Evolutionary conservation across 2,113 vertebrate species (phyloP).

Genomic region (Aix galericulata): DNA sequence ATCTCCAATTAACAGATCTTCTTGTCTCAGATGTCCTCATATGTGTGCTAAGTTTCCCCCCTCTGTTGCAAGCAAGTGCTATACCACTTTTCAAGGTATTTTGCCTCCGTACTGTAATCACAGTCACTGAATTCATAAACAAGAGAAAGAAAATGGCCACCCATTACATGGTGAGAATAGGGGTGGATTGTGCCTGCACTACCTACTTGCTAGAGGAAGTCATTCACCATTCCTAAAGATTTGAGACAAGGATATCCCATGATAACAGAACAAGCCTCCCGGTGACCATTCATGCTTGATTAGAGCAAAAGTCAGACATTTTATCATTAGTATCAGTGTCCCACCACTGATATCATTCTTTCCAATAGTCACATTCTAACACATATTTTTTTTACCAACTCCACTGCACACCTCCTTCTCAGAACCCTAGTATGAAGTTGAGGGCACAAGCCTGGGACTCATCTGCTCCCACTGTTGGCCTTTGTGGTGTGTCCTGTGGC

Average conservation of each 20-base stretch:
- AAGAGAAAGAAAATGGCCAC: not conserved
- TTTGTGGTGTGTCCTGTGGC: not conserved
- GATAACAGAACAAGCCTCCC: rapidly evolving
- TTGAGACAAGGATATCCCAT: not conserved
- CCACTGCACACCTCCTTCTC: not conserved
- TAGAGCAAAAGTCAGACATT: not conserved
- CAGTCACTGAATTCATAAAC: not conserved
- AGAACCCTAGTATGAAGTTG: not conserved
- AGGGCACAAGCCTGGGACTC: rapidly evolving
- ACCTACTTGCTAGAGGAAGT: not conserved
- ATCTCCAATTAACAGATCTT: rapidly evolving
- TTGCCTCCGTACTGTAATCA: not conserved
- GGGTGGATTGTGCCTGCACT: not conserved
- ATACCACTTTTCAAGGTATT: not conserved
- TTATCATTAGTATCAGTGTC: not conserved
- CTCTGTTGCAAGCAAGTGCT: not conserved
- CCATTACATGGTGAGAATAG: not conserved
- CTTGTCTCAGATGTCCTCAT: not conserved
- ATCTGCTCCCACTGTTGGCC: not conserved
- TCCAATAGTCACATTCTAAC: rapidly evolving
- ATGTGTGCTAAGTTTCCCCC: not conserved
- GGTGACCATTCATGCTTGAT: not conserved
- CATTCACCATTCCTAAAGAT: not conserved
- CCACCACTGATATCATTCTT: not conserved
- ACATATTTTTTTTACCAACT: not conserved